These are phyloP conservation scores for Siniperca obscura DNA, from an alignment of 2,797 vertebrate species.

Conservation along the genomic window DNA sequence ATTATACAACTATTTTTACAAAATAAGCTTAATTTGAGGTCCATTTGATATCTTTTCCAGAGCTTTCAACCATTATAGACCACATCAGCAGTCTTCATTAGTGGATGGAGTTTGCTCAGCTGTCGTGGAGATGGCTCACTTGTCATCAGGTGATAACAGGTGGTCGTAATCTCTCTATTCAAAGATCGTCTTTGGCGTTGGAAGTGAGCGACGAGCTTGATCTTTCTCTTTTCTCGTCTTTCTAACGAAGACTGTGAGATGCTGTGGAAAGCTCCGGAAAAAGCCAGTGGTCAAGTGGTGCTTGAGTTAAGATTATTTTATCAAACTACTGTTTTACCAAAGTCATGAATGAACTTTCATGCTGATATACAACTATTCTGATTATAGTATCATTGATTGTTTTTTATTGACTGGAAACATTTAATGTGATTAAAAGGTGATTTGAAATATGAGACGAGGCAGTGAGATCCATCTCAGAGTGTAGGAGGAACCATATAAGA, in stretches of 20 bases:
- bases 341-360: neutral
- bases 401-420: neutral
- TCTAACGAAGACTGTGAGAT: neutral
- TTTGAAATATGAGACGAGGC: slow-evolving; percentile 29
- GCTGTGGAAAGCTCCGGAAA: neutral
- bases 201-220: neutral
- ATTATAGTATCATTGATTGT: neutral
- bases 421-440: neutral
- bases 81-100: neutral
- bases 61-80: neutral
- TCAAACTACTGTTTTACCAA: neutral
- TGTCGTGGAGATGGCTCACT: slow-evolving; percentile 15
- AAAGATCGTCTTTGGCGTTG: neutral
- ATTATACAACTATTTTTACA: neutral
- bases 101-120: slow-evolving; percentile 21
- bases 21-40: neutral
- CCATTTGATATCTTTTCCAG: neutral
- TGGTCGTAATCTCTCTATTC: slow-evolving; percentile 29
- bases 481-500: slow-evolving; percentile 68
- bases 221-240: neutral
- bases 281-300: neutral
- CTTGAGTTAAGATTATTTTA: neutral
- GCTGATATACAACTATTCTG: neutral
- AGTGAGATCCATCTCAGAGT: slow-evolving; percentile 33
- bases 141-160: slow-evolving; percentile 33